Conservation (phyloP, 2,113 vertebrate genomes). For the Malurus melanocephalus region DNA sequence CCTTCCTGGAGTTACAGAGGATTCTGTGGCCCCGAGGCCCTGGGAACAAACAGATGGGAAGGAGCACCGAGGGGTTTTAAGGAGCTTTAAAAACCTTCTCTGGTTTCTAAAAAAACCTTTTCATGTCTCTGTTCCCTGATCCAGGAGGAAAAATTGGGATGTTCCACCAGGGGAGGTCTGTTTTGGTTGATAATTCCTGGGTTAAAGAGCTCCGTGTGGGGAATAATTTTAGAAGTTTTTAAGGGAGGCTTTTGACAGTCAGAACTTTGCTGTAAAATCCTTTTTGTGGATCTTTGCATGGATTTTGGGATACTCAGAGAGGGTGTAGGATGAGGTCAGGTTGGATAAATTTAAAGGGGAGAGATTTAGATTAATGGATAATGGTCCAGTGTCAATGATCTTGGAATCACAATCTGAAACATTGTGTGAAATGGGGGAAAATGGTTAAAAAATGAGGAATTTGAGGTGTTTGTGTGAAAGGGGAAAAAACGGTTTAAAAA, state of each 20-base stretch:
- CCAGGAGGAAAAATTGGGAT: not conserved
- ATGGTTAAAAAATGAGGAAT: too few species aligned
- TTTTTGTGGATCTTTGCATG: not conserved
- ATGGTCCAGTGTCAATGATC: rapidly evolving
- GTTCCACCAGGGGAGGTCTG: not conserved
- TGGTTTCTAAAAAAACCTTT: not conserved
- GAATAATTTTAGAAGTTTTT: rapidly evolving
- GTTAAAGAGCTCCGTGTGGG: not conserved
- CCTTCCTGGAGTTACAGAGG: not conserved
- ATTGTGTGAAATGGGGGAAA: too few species aligned
- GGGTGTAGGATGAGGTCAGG: not conserved
- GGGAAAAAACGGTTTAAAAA: too few species aligned
- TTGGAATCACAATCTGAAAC: not conserved
- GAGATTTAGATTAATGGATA: not conserved
- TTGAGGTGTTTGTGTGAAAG: too few species aligned
- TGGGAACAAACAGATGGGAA: not conserved
- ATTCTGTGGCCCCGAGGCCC: not conserved
- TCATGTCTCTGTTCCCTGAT: not conserved
- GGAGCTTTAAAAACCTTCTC: not conserved
- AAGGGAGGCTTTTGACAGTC: not conserved
- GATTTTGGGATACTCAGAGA: not conserved
- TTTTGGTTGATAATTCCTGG: not conserved
- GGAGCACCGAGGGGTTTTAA: not conserved
- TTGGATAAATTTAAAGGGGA: rapidly evolving
- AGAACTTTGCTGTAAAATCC: not conserved